Percentiles rank a stretch among this genome's conserved stretches.
phyloP scores from a whole-genome alignment of 1,140 invertebrate species.

The Babylonia areolata region DNA sequence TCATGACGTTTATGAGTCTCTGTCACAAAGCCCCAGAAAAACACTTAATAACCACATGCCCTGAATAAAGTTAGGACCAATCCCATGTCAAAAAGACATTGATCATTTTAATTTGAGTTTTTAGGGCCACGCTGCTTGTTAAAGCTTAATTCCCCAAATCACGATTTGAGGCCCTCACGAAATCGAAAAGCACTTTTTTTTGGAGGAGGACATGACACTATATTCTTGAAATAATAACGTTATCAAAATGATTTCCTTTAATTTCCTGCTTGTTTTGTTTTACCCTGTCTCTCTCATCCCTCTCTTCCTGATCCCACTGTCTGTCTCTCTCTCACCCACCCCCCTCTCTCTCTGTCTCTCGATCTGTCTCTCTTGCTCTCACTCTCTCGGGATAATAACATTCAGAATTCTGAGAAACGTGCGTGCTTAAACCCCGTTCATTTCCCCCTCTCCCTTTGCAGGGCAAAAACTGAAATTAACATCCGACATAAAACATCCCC shows the following conservation, averaged over 20 bases:
- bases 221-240: too few species aligned
- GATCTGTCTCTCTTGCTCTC: not conserved
- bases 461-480: conserved; percentile 22
- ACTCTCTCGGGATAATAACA: conserved; percentile 5
- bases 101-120: too few species aligned
- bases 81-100: too few species aligned
- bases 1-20: not conserved
- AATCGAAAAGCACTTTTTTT: conserved; percentile 5
- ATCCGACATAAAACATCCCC: not conserved
- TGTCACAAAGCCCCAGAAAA: conserved; percentile 9
- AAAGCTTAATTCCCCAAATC: too few species aligned
- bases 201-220: not conserved
- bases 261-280: not conserved
- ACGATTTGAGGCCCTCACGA: not conserved
- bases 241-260: too few species aligned
- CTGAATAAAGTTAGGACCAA: not conserved
- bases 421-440: not conserved
- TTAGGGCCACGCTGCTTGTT: too few species aligned
- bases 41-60: not conserved
- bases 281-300: not conserved
- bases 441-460: not conserved
- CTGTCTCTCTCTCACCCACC: not conserved
- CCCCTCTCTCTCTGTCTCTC: not conserved
- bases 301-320: not conserved
- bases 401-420: not conserved